Evolutionary conservation across 2,888 invertebrate genomes (phyloP).

Genomic region (Cheiracanthium punctorium): DNA sequence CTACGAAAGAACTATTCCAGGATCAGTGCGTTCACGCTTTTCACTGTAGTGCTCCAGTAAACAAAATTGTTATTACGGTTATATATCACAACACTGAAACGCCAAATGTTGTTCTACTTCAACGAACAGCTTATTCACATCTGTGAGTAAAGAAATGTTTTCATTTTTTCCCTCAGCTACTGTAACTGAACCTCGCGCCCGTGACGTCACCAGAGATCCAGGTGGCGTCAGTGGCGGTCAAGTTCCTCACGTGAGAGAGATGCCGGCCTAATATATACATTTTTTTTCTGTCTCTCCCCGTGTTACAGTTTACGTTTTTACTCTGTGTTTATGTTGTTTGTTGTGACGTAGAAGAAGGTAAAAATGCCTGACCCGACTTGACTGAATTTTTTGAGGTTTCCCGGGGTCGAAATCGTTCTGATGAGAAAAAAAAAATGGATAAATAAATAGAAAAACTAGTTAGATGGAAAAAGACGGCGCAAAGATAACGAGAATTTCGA

Average conservation of each 20-base stretch:
- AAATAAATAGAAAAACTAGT: neutral
- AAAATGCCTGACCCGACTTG: slow-evolving; percentile 1
- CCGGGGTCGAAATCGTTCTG: neutral
- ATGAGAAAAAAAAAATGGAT: neutral
- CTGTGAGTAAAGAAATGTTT: neutral
- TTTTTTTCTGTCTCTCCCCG: neutral
- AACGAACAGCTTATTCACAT: neutral
- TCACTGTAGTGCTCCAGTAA: too few relatives aligned
- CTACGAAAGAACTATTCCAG: too few relatives aligned
- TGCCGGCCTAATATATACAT: neutral
- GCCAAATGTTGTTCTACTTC: neutral
- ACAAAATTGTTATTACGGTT: too few relatives aligned
- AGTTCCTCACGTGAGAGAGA: slow-evolving; percentile 1
- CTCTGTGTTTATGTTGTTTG: neutral
- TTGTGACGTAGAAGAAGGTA: neutral
- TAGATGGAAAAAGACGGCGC: too few relatives aligned
- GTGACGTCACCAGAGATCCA: neutral
- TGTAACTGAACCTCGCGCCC: neutral
- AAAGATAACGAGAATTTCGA: too few relatives aligned
- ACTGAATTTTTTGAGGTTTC: slow-evolving; percentile 6
- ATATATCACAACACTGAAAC: too few relatives aligned
- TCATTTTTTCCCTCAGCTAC: neutral
- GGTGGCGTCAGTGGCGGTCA: slow-evolving; percentile 7
- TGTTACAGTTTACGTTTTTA: neutral
- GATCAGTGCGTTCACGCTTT: too few relatives aligned